Conservation (phyloP, 2,888 invertebrate species). For the Rhagium mordax region DNA sequence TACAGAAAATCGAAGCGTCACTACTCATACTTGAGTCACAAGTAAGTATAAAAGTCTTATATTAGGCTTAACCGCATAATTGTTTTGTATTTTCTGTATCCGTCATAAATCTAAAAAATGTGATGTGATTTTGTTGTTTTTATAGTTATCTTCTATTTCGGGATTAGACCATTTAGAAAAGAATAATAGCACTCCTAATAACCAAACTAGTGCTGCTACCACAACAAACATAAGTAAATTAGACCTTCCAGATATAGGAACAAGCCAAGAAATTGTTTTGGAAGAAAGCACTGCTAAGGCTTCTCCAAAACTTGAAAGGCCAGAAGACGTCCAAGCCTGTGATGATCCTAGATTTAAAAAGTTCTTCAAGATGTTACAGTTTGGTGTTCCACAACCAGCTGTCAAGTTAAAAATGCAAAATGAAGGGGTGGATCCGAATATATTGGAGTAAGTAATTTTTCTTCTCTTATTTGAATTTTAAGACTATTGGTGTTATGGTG, state of each 20-base stretch:
- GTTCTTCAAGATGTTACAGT: conserved; percentile 91
- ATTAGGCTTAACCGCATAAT: background rate
- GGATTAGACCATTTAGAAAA: conserved; percentile 63
- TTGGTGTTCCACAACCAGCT: conserved; percentile 89
- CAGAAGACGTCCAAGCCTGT: conserved; percentile 65
- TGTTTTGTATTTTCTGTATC: background rate
- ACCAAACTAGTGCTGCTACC: background rate
- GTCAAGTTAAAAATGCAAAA: conserved; percentile 86
- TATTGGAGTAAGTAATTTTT: conserved; percentile 76
- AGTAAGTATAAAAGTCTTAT: conserved; percentile 72
- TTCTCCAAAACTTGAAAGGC: conserved; percentile 28
- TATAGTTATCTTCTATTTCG: conserved; percentile 75
- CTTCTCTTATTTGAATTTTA: background rate
- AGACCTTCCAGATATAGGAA: conserved; percentile 21
- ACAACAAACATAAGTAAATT: conserved; percentile 13
- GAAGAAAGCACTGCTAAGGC: conserved; percentile 47
- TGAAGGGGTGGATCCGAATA: conserved; percentile 86
- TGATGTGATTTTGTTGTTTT: conserved; percentile 14
- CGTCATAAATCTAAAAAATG: background rate
- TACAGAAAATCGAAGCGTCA: conserved; percentile 90
- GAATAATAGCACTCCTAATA: background rate
- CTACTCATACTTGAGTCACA: conserved; percentile 90
- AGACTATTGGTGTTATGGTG: background rate
- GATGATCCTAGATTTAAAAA: conserved; percentile 80
- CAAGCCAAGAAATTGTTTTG: conserved; percentile 29